Percentiles rank a stretch among this genome's conserved stretches.
phyloP scores from a whole-genome alignment of 1,140 invertebrate species.

The Ericerus pela region DNA sequence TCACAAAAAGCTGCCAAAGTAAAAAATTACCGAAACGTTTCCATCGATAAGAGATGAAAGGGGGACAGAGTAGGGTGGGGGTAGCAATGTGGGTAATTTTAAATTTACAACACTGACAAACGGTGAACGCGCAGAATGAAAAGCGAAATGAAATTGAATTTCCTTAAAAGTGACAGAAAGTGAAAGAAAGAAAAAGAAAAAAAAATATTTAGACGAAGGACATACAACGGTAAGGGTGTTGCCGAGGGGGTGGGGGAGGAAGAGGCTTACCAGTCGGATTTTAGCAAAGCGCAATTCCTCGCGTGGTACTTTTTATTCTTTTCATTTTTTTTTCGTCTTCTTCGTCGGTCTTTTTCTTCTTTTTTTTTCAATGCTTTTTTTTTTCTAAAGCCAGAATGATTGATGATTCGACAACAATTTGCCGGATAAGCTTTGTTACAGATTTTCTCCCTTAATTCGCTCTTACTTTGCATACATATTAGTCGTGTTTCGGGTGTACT shows the following conservation, averaged over 20 bases:
- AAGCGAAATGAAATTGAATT: slow-evolving; percentile 12
- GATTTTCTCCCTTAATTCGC: slow-evolving; percentile 12
- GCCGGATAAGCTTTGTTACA: slow-evolving; percentile 11
- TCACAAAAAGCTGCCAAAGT: not conserved
- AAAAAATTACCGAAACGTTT: slow-evolving; percentile 7
- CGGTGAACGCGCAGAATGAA: slow-evolving; percentile 4
- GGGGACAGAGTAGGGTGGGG: no score
- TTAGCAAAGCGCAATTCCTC: slow-evolving; percentile 2
- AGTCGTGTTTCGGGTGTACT: no score
- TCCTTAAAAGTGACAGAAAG: slow-evolving; percentile 10
- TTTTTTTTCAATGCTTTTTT: no score
- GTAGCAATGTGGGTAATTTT: no score
- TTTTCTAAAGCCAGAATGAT: slow-evolving; percentile 9
- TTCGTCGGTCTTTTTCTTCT: no score
- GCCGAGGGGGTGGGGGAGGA: not conserved
- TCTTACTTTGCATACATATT: slow-evolving; percentile 11
- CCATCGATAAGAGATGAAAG: no score
- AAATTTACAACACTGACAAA: slow-evolving; percentile 9
- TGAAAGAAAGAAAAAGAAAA: no score
- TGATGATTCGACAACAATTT: slow-evolving; percentile 12
- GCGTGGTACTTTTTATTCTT: no score
- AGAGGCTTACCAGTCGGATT: slow-evolving; percentile 7
- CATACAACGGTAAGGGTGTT: no score
- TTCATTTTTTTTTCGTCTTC: no score
- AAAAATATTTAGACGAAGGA: no score